These are phyloP conservation scores for Minunthozetes semirufus DNA, from an alignment of 2,888 invertebrate species.

Conservation along the genomic window DNA sequence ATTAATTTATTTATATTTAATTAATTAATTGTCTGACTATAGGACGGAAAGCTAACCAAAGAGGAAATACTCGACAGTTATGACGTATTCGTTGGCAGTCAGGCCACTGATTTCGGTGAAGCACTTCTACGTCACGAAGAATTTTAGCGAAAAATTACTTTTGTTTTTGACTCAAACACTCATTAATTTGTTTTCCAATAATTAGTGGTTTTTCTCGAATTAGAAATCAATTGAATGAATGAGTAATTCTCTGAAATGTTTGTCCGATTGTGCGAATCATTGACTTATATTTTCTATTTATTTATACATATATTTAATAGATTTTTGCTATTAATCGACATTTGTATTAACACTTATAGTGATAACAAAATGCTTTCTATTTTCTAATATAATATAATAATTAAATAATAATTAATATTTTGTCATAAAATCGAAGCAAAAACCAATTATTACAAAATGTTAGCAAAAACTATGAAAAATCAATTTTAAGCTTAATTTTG, in stretches of 20 bases:
- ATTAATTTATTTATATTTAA: not conserved
- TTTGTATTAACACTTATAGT: not conserved
- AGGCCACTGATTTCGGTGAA: conserved; percentile 98
- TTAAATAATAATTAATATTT: not conserved
- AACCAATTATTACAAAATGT: not conserved
- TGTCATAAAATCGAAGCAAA: not conserved
- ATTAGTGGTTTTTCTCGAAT: not conserved
- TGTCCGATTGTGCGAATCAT: not conserved
- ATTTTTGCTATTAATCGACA: not conserved
- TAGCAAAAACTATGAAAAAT: not conserved
- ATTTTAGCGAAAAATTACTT: conserved; percentile 58
- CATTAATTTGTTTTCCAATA: not conserved
- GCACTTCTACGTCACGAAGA: conserved; percentile 91
- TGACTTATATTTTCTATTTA: not conserved
- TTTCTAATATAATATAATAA: not conserved
- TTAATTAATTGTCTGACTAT: conserved; percentile 40
- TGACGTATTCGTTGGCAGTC: conserved; percentile 95
- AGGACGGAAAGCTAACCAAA: conserved; percentile 78
- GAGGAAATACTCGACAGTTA: conserved; percentile 88
- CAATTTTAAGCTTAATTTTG: not conserved
- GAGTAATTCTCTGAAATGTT: not conserved
- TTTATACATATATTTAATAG: not conserved
- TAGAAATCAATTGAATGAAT: not conserved
- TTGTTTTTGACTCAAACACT: not conserved
- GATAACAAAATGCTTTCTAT: not conserved